Percentiles rank a stretch among this genome's conserved stretches.
These are phyloP conservation scores for Rhinichthys osculus DNA, from an alignment of 2,797 vertebrate species.

Conservation along the genomic window DNA sequence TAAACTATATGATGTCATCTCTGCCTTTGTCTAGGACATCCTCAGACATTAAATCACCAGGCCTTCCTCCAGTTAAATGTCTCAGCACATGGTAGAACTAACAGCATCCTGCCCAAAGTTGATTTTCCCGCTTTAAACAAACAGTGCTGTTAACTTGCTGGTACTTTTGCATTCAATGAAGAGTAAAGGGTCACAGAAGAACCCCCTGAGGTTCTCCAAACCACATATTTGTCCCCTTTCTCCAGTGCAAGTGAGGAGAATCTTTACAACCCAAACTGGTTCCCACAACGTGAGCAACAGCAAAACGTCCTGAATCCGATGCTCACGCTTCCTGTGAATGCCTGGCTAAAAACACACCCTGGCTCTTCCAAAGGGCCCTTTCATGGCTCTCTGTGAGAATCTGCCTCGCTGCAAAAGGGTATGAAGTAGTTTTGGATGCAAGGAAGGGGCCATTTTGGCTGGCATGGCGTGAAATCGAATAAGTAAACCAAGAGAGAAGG, in stretches of 20 bases:
- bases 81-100: constrained; percentile 25
- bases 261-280: constrained; percentile 44
- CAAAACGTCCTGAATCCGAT: constrained; percentile 46
- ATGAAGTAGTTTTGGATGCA: constrained; percentile 69
- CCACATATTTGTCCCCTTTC: constrained; percentile 39
- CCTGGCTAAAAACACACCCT: constrained; percentile 53
- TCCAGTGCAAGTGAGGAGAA: constrained; percentile 40
- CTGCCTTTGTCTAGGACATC: constrained; percentile 30
- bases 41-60: constrained; percentile 5
- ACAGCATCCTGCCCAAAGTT: constrained; percentile 17
- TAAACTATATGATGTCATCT: constrained; percentile 22
- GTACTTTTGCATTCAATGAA: constrained; percentile 70
- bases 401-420: constrained; percentile 69
- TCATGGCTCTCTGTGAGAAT: constrained; percentile 66
- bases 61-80: constrained; percentile 25
- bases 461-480: constrained; percentile 84
- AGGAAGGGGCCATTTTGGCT: constrained; percentile 76
- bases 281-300: constrained; percentile 61
- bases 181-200: constrained; percentile 58
- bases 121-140: constrained; percentile 39
- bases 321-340: constrained; percentile 49
- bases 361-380: constrained; percentile 62
- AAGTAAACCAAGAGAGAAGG: constrained; percentile 78
- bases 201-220: constrained; percentile 25
- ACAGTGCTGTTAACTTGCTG: constrained; percentile 49